Conservation (phyloP, 2,797 vertebrate genomes). For the Siniperca obscura region DNA sequence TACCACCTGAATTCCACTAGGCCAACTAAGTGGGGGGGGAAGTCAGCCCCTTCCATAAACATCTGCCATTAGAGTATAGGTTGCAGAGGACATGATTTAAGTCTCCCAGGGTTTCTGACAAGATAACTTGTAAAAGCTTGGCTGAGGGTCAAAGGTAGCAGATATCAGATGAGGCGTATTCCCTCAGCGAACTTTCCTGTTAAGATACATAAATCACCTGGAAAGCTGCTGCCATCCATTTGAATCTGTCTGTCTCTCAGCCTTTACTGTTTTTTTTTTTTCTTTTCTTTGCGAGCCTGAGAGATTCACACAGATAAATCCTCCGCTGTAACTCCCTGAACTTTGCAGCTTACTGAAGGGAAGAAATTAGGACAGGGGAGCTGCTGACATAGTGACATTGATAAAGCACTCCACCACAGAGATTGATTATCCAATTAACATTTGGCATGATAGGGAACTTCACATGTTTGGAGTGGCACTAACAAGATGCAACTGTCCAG, state of each 20-base stretch:
- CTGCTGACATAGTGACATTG: conserved; percentile 74
- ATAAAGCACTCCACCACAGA: conserved; percentile 65
- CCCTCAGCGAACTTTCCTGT: conserved; percentile 61
- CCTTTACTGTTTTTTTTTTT: conserved; percentile 5
- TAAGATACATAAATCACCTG: conserved; percentile 77
- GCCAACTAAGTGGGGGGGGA: conserved; percentile 62
- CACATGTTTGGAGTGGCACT: conserved; percentile 68
- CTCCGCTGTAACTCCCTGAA: conserved; percentile 66
- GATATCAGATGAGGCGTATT: conserved; percentile 67
- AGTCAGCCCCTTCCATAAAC: conserved; percentile 70
- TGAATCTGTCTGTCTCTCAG: conserved; percentile 58
- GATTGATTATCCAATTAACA: conserved; percentile 86
- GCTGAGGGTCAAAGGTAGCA: conserved; percentile 75
- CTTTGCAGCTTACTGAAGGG: conserved; percentile 69
- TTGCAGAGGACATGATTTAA: conserved; percentile 58
- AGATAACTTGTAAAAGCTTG: conserved; percentile 80
- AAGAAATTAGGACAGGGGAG: conserved; percentile 74
- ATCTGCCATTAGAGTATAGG: conserved; percentile 72
- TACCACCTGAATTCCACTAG: conserved; percentile 79
- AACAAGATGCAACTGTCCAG: conserved; percentile 76
- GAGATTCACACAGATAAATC: conserved; percentile 73
- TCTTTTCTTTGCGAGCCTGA: conserved; percentile 48
- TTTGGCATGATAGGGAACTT: conserved; percentile 59
- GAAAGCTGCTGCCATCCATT: conserved; percentile 64
- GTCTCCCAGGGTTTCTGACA: conserved; percentile 70